Base-by-base conservation (phyloP, 2,888 invertebrate species). In the Mechanitis mazaeus region DNA sequence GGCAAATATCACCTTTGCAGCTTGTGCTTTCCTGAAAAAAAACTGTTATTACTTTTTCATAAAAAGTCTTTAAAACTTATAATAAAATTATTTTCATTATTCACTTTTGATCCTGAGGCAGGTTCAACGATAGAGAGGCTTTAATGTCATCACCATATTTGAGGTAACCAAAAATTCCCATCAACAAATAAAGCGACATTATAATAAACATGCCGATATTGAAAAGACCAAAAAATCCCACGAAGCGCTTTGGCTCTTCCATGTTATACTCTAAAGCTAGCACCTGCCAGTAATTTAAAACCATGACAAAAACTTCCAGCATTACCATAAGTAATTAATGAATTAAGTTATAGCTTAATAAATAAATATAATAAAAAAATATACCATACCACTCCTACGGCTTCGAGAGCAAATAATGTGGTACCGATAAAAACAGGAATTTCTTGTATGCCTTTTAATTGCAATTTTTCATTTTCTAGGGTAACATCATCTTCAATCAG, bases 241-340 rank as follows among this genome's bases (percentile, higher is more conserved):
- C 93, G 83, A 98, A 97, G 28, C 92, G 89, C 71, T 93, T 92
- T 0, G 97, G 97, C 0, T 93, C 90, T 75, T 94, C 94, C 97
- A 98, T 97, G 78, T 96, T 96, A 80, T 97, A 97, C 82, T 98
- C 97, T 69, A 98, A 81, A 0, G 98, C 97, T 79, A 98, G 91
- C 33, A 97, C 94, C 96, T 97, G 73, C 46, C 33, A 33, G 45
- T 53, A 45, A 47, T 46, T 31, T 11, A 12, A 38, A 46, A 38
- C 35, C 42, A 54, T 35, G 9, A 45, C 20, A n/a, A 45, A 56
- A 50, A 54, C 47, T 4, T 42, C 33, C 42, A 0, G 33, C 6
- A 33, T 20, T 31, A 12, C 35, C 12, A 46, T 45, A 20, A 33
- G 1, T 33, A 3, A 11, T 3, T 9, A 11, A 58, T 50, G 11